Evolutionary conservation across 1,140 invertebrate species (phyloP).

Genomic region (Procambarus virginalis): DNA sequence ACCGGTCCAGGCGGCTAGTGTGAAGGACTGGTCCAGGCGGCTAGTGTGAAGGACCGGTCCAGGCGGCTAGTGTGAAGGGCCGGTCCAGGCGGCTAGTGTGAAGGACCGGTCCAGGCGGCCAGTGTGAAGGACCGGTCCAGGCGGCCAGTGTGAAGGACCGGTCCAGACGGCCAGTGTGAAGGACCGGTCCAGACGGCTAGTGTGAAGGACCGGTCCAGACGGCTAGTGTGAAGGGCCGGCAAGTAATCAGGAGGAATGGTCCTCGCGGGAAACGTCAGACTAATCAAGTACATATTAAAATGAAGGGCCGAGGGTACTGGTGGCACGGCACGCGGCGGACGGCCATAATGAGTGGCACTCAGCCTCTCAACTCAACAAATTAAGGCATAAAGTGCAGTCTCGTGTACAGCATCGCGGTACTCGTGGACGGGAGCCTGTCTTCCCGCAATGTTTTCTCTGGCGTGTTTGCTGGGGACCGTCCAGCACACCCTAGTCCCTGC

Average conservation of each 20-base stretch:
- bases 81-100: too few relatives aligned
- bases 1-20: too few relatives aligned
- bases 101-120: too few relatives aligned
- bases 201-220: too few relatives aligned
- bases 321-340: not conserved
- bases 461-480: not conserved
- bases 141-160: too few relatives aligned
- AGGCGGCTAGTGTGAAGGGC: too few relatives aligned
- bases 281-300: not conserved
- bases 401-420: not conserved
- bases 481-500: not conserved
- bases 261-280: not conserved
- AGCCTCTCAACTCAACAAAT: not conserved
- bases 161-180: too few relatives aligned
- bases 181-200: too few relatives aligned
- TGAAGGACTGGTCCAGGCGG: too few relatives aligned
- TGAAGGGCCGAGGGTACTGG: not conserved
- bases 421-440: not conserved
- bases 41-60: too few relatives aligned
- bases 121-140: too few relatives aligned
- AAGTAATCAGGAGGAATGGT: not conserved
- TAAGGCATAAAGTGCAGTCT: slow-evolving; percentile 15
- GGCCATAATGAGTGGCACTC: not conserved
- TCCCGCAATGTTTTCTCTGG: not conserved
- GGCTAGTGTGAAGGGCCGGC: not conserved